Conservation (phyloP, 2,888 invertebrate genomes). For the Listrodromus nycthemerus region DNA sequence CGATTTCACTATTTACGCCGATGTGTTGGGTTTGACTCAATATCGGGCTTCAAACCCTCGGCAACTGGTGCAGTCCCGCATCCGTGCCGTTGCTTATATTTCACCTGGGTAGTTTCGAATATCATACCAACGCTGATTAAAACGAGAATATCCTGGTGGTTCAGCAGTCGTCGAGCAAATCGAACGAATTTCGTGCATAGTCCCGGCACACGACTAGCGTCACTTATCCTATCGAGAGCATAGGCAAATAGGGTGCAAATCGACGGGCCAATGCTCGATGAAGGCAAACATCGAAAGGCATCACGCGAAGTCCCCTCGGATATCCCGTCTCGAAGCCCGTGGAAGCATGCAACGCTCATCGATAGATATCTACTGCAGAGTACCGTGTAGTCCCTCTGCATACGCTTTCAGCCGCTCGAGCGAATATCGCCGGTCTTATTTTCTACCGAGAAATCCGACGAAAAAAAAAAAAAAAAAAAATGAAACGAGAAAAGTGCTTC, state of each 20-base stretch:
- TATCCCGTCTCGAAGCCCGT: slow-evolving; percentile 44
- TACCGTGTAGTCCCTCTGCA: slow-evolving; percentile 48
- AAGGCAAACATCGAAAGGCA: slow-evolving; percentile 58
- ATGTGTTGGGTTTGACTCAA: too few species aligned
- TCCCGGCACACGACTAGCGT: slow-evolving; percentile 5
- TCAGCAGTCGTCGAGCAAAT: slow-evolving; percentile 55
- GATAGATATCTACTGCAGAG: slow-evolving; percentile 24
- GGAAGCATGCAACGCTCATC: slow-evolving; percentile 15
- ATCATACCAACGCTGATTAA: slow-evolving; percentile 12
- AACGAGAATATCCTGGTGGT: slow-evolving; percentile 19
- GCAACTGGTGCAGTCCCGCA: too few species aligned
- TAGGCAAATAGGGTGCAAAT: slow-evolving; percentile 65
- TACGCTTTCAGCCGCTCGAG: slow-evolving; percentile 48
- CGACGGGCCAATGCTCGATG: slow-evolving; percentile 54
- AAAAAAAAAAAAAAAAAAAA: slow-evolving; percentile 29
- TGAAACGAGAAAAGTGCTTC: slow-evolving; percentile 51
- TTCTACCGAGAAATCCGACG: slow-evolving; percentile 51
- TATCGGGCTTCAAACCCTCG: too few species aligned
- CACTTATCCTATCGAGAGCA: slow-evolving; percentile 49
- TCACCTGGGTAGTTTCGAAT: slow-evolving; percentile 15
- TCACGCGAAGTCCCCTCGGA: slow-evolving; percentile 24
- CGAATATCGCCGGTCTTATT: slow-evolving; percentile 51
- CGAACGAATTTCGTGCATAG: slow-evolving; percentile 57
- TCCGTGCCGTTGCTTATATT: not conserved
- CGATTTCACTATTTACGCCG: too few species aligned